Evolutionary conservation across 2,888 invertebrate species (phyloP).

Genomic region (Aporophyla lueneburgensis): DNA sequence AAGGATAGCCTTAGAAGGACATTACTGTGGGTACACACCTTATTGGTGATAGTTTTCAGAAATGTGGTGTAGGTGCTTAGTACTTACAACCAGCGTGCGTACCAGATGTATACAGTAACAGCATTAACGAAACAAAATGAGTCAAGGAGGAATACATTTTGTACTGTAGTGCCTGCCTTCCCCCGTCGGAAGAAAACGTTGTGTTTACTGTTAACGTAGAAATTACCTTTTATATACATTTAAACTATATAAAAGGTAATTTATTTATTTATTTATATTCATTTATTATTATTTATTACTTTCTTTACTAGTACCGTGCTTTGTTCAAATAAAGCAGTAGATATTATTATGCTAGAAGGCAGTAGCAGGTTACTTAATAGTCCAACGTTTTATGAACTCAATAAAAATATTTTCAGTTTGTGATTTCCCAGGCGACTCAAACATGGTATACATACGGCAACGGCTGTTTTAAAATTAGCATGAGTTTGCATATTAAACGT

Average conservation of each 20-base stretch:
- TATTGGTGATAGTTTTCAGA: background rate
- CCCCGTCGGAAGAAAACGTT: no score
- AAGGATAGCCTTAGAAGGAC: no score
- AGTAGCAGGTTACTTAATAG: constrained; percentile 30
- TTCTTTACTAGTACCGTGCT: constrained; percentile 20
- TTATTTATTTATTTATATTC: no score
- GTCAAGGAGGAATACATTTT: no score
- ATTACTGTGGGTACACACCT: no score
- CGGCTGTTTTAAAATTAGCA: constrained; percentile 46
- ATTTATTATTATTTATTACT: constrained; percentile 23
- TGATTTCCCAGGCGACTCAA: constrained; percentile 54
- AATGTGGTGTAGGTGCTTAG: background rate
- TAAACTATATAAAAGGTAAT: no score
- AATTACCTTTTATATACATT: no score
- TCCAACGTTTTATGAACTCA: constrained; percentile 42
- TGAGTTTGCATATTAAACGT: constrained; percentile 21
- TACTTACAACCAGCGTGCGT: background rate
- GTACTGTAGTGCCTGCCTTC: background rate
- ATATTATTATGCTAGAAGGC: constrained; percentile 19
- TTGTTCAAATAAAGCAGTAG: constrained; percentile 31
- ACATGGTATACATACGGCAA: constrained; percentile 31
- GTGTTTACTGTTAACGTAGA: no score
- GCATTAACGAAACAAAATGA: background rate
- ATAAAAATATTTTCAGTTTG: constrained; percentile 55
- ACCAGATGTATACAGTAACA: no score